Evolutionary conservation across 2,797 vertebrate species (phyloP), one percentile per base, ranked within the genome.

Genomic region (Benthosema pterotum): DNA sequence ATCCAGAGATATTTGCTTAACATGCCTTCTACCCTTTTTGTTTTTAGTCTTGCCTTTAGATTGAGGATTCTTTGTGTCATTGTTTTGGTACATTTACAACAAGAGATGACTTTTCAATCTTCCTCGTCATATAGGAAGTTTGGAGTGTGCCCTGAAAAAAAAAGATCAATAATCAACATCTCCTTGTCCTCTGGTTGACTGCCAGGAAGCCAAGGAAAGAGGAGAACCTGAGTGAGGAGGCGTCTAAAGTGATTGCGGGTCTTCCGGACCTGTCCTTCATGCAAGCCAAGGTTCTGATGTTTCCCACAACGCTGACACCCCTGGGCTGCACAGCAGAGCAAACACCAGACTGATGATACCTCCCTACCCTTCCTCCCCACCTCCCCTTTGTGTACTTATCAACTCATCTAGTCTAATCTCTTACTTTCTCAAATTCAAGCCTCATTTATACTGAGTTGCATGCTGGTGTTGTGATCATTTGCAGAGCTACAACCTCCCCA

Each of bases 261-360:
- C 95, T 99, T 81, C 96, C 97, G 0, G 97, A 99, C 75, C 88
- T 99, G 15, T 96, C 95, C 66, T 99, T 99, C 94, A 99, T 99
- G 97, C 94, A 96, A 88, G 96, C 96, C 85, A 99, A 98, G 92
- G 97, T 99, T 83, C 91, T 99, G 87, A 99, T 99, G 97, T 99
- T 99, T 75, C 97, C 97, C 52, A 75, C 96, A 87, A 97, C 94
- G 2, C 90, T 98, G 83, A 97, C 92, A 51, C 96, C 96, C 64
- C 94, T 95, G 70, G 70, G 90, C 53, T 69, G 52, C 75, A 85
- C 78, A 5, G 75, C 78, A 5, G 75, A 80, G 55, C 67, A 75
- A 49, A 69, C 79, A 0, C 53, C 88, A 0, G 81, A 88, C 63
- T 85, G 66, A 84, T 54, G 7, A 52, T 59, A 50, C 17, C 7